Evolutionary conservation across 1,140 invertebrate species (phyloP), one percentile per base, ranked within the genome.

Genomic region (Ridgeia piscesae): DNA sequence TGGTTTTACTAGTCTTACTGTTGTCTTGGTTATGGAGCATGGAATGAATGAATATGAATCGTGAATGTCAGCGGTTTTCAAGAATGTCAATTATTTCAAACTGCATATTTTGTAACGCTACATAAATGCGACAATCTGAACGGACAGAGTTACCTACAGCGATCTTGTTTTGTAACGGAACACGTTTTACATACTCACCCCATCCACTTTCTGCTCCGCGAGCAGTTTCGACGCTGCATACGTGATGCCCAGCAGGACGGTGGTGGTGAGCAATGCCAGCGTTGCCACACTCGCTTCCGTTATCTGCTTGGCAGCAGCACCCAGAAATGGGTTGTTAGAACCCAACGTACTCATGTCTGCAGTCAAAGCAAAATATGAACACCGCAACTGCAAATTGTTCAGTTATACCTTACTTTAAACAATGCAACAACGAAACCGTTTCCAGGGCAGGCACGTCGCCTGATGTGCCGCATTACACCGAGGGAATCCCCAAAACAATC

Each of bases 251-350:
- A 91, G 34, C 91, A 91, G 34, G 21, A 48, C 91, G 21, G 91
- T 91, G 9, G 91, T 91, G 6, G 91, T 91, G 6, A 91, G 33
- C 91, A 91, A 58, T 17, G 91, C 91, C 35, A 91, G 35, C 33
- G 91, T 91, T 35, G 34, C 8, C 17, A 48, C 33, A 50, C 50
- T 91, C 21, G 91, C 91, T 50, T 35, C 89, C 21, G 33, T 34
- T 34, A 90, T 34, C 89, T 90, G 89, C 89, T 33, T 42, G 21
- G 35, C 35, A n/a, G 89, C 89, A 31, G 89, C 89, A 34, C 89
- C 89, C 34, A 42, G 34, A 90, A 34, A 90, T 90, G 34, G 34
- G 35, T 42, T 42, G 35, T 42, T n/a, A 34, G 89, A 33, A 90
- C 35, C 35, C 89, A 90, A 34, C 11, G 89, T 90, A 34, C 35